Evolutionary conservation across 2,113 vertebrate genomes (phyloP).

Genomic region (Ceyx margarethae): DNA sequence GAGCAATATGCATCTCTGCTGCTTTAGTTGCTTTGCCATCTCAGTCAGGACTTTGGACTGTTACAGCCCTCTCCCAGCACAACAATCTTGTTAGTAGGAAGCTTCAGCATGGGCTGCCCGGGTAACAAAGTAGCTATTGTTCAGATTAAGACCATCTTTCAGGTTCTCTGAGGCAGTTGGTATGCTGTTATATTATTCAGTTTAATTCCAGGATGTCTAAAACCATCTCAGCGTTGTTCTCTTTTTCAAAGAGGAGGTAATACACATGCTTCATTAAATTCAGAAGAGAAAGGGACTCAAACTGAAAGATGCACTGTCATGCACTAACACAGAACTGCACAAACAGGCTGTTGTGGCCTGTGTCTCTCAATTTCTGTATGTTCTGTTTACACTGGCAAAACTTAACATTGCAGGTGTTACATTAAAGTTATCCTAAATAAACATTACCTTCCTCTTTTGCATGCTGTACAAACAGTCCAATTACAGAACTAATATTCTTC

Average conservation of each 20-base stretch:
- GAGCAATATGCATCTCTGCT: not conserved
- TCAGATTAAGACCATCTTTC: not conserved
- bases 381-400: not conserved
- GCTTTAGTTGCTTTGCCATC: not conserved
- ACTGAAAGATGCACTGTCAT: not conserved
- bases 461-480: constrained; percentile 86
- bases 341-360: not conserved
- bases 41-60: not conserved
- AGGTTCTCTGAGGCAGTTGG: not conserved
- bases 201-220: not conserved
- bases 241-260: not conserved
- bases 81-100: not conserved
- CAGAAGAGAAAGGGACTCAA: not conserved
- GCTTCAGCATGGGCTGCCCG: not conserved
- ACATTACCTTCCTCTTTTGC: constrained; percentile 88
- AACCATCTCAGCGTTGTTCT: not conserved
- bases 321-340: not conserved
- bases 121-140: not conserved
- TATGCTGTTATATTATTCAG: not conserved
- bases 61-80: not conserved
- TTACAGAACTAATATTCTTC: constrained; percentile 83
- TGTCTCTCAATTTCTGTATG: not conserved
- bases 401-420: not conserved
- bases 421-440: not conserved
- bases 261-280: not conserved